Base-by-base conservation (phyloP, 2,888 invertebrate genomes). In the Drosophila limbata region DNA sequence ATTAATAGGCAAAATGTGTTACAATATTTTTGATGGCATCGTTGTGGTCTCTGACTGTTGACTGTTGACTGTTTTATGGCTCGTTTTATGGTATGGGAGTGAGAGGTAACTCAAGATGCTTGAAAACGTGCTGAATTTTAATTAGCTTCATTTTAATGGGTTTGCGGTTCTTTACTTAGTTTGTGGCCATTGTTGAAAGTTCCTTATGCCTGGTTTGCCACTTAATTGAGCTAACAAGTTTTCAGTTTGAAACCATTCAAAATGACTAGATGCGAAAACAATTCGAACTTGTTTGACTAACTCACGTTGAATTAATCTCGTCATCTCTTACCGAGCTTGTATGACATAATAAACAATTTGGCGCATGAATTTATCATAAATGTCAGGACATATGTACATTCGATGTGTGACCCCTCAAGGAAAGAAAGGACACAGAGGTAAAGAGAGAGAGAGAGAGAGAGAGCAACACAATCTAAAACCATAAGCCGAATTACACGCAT, bases 1-100 rank as follows among this genome's bases (percentile, higher is more conserved):
- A 84, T 89, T 89, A 89, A 84, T 89, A 84, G 82, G 79, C 73
- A 79, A 89, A 84, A 81, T 89, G 84, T 89, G 88, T 69, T 87
- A 79, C 89, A 89, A 87, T 84, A 87, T 81, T 87, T 84, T 81
- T 84, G 89, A 84, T 89, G 79, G 82, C 82, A 73, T 69, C 78
- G 53, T 53, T 63, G 71, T 61, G 78, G 65, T 79, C 77, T 52
- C 47, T 37, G 73, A 56, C 79, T 63, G 72, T 25, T 37, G 73
- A 56, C 79, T 63, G 72, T 25, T 55, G 69, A 78, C 69, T 65
- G 62, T 70, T 88, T 84, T 84, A 88, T 79, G 79, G 79, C 68
- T 37, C 48, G 81, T 51, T 72, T 77, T 83, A 77, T 67, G 71
- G 5, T 5, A 48, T 56, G 40, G 62, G 44, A 19, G 8, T 42